Conservation (phyloP, 2,888 invertebrate species). For the Salticus scenicus region DNA sequence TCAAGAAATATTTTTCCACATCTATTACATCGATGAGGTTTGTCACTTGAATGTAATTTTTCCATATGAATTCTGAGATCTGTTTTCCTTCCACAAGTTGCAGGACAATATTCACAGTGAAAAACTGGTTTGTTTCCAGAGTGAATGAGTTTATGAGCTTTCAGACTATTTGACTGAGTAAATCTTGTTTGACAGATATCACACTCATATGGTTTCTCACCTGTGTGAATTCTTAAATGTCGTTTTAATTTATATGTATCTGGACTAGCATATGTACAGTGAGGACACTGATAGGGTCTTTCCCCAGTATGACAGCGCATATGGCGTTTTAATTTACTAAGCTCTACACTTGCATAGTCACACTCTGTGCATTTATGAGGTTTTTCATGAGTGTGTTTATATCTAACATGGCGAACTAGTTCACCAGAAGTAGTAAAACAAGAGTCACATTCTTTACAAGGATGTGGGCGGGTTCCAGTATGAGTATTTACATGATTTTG, state of each 20-base stretch:
- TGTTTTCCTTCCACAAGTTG: conserved; percentile 96
- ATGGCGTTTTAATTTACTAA: conserved; percentile 95
- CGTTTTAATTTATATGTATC: conserved; percentile 98
- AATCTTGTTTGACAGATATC: conserved; percentile 85
- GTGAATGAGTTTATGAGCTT: conserved; percentile 92
- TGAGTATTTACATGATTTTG: conserved; percentile 98
- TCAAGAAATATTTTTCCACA: conserved; percentile 95
- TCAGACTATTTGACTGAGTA: conserved; percentile 96
- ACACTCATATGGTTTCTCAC: conserved; percentile 78
- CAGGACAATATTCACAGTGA: conserved; percentile 95
- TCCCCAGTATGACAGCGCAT: conserved; percentile 95
- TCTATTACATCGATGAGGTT: conserved; percentile 92
- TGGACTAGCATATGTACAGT: conserved; percentile 97
- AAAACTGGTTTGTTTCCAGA: conserved; percentile 93
- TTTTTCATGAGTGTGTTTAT: conserved; percentile 96
- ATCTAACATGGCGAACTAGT: conserved; percentile 90
- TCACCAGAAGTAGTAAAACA: conserved; percentile 86
- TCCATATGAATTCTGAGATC: conserved; percentile 96
- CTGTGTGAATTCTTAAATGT: conserved; percentile 90
- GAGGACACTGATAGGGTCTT: conserved; percentile 92
- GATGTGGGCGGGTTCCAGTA: conserved; percentile 93
- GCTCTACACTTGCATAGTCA: conserved; percentile 96
- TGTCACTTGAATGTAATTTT: conserved; percentile 94
- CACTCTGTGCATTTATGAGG: conserved; percentile 97
- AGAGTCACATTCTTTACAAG: conserved; percentile 90